phyloP scores from a whole-genome alignment of 2,113 vertebrate species.

The Nibea albiflora region DNA sequence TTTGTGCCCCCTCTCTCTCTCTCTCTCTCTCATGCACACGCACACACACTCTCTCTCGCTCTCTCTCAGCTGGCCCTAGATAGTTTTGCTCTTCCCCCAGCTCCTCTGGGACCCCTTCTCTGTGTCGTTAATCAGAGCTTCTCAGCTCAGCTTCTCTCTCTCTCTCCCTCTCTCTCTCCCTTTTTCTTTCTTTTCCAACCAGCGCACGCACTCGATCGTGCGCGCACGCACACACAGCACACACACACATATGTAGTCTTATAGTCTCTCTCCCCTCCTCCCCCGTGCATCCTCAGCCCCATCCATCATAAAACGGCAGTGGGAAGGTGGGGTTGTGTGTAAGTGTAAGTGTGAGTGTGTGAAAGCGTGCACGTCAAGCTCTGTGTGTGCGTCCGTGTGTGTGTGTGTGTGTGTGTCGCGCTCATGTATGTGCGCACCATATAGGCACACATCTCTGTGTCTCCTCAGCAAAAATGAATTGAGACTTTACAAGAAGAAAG shows the following conservation, averaged over 20 bases:
- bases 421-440: conserved; percentile 46
- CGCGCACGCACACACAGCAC: conserved; percentile 32
- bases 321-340: conserved; percentile 73
- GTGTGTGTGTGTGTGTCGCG: conserved; percentile 38
- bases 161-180: conserved; percentile 9
- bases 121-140: conserved; percentile 85
- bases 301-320: conserved; percentile 83
- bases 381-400: conserved; percentile 28
- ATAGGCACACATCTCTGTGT: conserved; percentile 70
- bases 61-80: conserved; percentile 81
- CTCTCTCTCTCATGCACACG: neutral
- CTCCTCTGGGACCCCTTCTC: conserved; percentile 83
- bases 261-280: conserved; percentile 57
- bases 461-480: conserved; percentile 84
- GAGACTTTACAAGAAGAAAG: conserved; percentile 85
- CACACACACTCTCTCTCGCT: conserved; percentile 2
- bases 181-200: conserved; percentile 71
- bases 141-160: conserved; percentile 79
- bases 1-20: conserved; percentile 45
- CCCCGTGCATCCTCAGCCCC: conserved; percentile 76
- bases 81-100: conserved; percentile 81
- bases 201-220: conserved; percentile 47
- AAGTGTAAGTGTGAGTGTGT: conserved; percentile 65
- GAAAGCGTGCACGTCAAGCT: conserved; percentile 42
- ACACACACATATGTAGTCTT: conserved; percentile 48